Base-by-base conservation (phyloP, 2,113 vertebrate genomes). In the Lutjanus erythropterus region DNA sequence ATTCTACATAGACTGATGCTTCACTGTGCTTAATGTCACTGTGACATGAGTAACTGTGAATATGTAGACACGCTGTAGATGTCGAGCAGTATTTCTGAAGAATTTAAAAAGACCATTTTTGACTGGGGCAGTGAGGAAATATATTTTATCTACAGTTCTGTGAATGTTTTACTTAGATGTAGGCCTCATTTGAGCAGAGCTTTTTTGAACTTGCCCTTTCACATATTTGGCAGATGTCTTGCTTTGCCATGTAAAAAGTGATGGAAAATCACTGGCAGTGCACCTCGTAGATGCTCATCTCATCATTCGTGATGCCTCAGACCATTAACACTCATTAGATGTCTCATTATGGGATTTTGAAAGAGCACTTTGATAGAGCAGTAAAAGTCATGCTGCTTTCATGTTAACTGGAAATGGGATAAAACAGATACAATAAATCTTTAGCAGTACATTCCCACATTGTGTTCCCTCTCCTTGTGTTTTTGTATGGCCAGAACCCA, bases 341-440 rank as follows among this genome's bases (percentile, higher is more conserved):
- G 46, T 46, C 15, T 55, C 47, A 81, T 67, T 71, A 71, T 61
- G 53, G 42, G 56, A 37, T 86, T 70, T 65, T 41, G 42, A 42
- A 65, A 78, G 59, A 71, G 33, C 7, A 18, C 7, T 56, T 71
- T 65, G 21, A 49, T 18, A 42, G 59, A 44, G 27, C 37, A 60
- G 9, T 66, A 56, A 73, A 61, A 31, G 39, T 4, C 7, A 53
- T 4, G 14, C 5, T 31, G 4, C 4, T 39, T 39, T 55, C 10
- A 41, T 69, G 65, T 14, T 29, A 71, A 65, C 55, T 58, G 41
- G 39, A 27, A 81, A 62, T 16, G 44, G 14, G 47, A 39, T 72
- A 15, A 58, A 15, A 53, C n/a, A 52, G 33, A 23, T 47, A 2
- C 7, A 19, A 15, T 70, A 49, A 61, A 74, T 61, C 5, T 52